These are phyloP conservation scores for Poeciliopsis paucimaculata DNA, from an alignment of 2,797 vertebrate species.

Conservation along the genomic window DNA sequence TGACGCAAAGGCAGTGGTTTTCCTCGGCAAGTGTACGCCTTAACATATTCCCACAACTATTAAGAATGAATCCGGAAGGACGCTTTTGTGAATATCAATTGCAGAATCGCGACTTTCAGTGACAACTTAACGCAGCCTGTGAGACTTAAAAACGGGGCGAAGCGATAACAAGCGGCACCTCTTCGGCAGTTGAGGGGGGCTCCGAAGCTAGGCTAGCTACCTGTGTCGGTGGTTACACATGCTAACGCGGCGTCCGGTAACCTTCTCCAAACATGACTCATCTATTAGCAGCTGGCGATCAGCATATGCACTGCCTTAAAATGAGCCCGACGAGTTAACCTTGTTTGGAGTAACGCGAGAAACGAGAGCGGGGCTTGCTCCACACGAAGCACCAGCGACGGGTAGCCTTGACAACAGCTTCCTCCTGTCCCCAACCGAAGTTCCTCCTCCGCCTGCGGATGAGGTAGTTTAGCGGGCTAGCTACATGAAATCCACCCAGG, in stretches of 20 bases:
- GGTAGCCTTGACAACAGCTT: constrained; percentile 29
- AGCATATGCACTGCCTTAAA: background rate
- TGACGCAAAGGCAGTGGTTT: background rate
- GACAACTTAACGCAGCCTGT: constrained; percentile 32
- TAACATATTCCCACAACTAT: background rate
- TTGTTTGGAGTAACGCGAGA: constrained; percentile 7
- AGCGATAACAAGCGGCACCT: fast-evolving
- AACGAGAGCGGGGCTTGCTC: constrained; percentile 7
- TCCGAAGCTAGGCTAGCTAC: constrained; percentile 49
- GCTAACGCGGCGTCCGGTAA: constrained; percentile 22
- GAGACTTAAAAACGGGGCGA: background rate
- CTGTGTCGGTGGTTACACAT: constrained; percentile 22
- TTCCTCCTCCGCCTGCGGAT: constrained; percentile 46
- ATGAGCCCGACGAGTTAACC: constrained; percentile 6
- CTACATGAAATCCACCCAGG: constrained; percentile 35
- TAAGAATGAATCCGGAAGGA: background rate
- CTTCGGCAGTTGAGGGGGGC: background rate
- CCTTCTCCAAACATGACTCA: background rate
- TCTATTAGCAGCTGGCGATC: background rate
- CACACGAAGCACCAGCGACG: constrained; percentile 4
- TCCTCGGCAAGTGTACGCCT: background rate
- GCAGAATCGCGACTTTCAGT: background rate
- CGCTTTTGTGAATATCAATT: background rate
- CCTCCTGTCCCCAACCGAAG: constrained; percentile 41
- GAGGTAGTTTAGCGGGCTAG: constrained; percentile 27